These are phyloP conservation scores for Endotricha flammealis DNA, from an alignment of 2,888 invertebrate genomes.

Conservation along the genomic window DNA sequence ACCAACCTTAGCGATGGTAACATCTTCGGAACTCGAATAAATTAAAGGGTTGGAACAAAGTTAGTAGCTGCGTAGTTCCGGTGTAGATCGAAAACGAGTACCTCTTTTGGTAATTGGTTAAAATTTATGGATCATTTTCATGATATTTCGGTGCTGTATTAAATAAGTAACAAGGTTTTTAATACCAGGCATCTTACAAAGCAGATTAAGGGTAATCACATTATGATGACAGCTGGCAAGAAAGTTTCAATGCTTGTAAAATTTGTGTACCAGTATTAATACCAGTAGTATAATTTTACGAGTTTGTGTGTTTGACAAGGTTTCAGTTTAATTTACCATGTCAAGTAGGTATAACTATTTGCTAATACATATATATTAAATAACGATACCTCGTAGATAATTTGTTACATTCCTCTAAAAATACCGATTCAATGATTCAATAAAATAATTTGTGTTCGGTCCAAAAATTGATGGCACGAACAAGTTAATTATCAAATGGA, in stretches of 20 bases:
- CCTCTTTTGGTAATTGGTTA: conserved; percentile 20
- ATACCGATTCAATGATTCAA: no score
- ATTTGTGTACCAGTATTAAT: background rate
- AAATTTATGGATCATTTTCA: conserved; percentile 32
- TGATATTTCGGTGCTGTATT: conserved; percentile 24
- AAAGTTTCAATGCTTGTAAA: background rate
- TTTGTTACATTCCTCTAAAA: no score
- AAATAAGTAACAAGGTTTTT: conserved; percentile 13
- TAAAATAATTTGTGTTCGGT: no score
- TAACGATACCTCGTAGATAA: no score
- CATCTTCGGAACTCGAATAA: conserved; percentile 34
- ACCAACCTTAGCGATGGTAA: conserved; percentile 39
- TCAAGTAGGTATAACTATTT: no score
- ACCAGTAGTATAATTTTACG: no score
- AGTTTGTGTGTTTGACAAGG: no score
- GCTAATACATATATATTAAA: no score
- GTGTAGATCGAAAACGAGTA: conserved; percentile 30
- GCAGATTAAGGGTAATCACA: conserved; percentile 17
- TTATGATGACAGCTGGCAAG: conserved; percentile 8
- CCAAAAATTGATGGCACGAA: conserved; percentile 21
- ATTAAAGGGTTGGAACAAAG: conserved; percentile 49
- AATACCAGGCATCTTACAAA: conserved; percentile 16
- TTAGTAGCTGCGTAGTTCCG: conserved; percentile 51
- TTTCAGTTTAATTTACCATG: no score
- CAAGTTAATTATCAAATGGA: conserved; percentile 51